Evolutionary conservation across 1,140 invertebrate species (phyloP), one percentile per base, ranked within the genome.

Genomic region (Lysiphlebus fabarum): DNA sequence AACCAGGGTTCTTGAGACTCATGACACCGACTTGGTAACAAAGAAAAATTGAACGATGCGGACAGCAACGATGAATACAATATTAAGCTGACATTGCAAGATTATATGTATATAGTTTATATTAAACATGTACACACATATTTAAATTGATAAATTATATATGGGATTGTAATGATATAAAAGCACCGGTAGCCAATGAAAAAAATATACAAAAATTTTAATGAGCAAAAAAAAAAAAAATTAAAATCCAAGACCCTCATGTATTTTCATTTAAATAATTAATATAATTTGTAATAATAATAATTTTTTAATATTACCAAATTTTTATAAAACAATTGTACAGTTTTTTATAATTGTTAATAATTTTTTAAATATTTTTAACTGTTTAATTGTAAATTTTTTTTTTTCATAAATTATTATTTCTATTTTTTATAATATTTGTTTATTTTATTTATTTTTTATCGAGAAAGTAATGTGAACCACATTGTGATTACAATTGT

Each of bases 61-160:
- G 17, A 26, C 17, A 26, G 17, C 12, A 37, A 38, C 41, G 48
- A 58, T 58, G 57, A 58, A 58, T 58, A 58, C 17, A 26, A 53
- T n/a, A 12, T 34, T 10, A 40, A 53, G 57, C 57, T 58, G 49
- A 58, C 57, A 12, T 43, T 33, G 56, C 47, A n/a, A 36, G 47
- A 48, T 42, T 17, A 34, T 26, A 26, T 4, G 17, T 26, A 4
- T 26, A 26, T 26, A 26, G n/a, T 26, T 26, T 26, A 26, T 26
- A 2, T 1, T 26, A 26, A 1, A 26, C 17, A 10, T 12, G 10
- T 53, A 41, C 12, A 26, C 50, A 50, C 47, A 45, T 42, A 59
- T 33, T 7, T 50, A 34, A 48, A 33, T 9, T 7, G 36, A 50
- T 33, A 5, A n/a, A 11, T 8, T 12, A 45, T 26, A 45, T 26